Evolutionary conservation across 2,113 vertebrate species (phyloP), one percentile per base, ranked within the genome.

Genomic region (Rana temporaria): DNA sequence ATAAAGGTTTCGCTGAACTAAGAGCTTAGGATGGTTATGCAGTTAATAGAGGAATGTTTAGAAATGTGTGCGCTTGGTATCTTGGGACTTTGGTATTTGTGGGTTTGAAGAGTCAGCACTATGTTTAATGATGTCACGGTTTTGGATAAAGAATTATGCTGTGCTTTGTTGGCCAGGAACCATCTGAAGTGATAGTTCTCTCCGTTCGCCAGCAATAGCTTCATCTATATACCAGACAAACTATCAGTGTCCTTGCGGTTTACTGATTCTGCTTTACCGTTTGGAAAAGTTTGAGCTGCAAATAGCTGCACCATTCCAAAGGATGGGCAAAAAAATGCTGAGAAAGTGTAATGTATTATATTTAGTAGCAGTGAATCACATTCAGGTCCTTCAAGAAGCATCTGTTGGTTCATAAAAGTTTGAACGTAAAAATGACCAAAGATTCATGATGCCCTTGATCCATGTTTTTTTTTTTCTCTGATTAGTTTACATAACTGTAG

Each of bases 41-140:
- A n/a, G 71, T 74, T 74, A 74, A 60, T 30, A 55, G 3, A 72
- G 53, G 53, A 73, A 34, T n/a, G 32, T 60, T 74, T 1, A 20
- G 34, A 74, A 57, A 22, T 34, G 34, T 74, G 56, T 20, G 18
- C 38, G 5, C 71, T n/a, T 30, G 34, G 71, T 78, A 53, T 70
- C 67, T 52, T 20, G 67, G 42, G 34, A 52, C 38, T 70, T 52
- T 70, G 63, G 76, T 66, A 17, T 55, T 67, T 66, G 63, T 78
- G 76, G 76, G 8, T 78, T 78, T 78, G 76, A 55, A 26, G 18
- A 66, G 76, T 78, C 76, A 78, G 76, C 76, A 78, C 24, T 66
- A 55, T 66, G 63, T 26, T 78, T 66, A 65, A 55, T 66, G 38
- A 78, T 65, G 76, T 78, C 42, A 78, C 42, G 15, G 2, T 48